Conservation (phyloP, 2,797 vertebrate species). For the Lagocephalus sceleratus region DNA sequence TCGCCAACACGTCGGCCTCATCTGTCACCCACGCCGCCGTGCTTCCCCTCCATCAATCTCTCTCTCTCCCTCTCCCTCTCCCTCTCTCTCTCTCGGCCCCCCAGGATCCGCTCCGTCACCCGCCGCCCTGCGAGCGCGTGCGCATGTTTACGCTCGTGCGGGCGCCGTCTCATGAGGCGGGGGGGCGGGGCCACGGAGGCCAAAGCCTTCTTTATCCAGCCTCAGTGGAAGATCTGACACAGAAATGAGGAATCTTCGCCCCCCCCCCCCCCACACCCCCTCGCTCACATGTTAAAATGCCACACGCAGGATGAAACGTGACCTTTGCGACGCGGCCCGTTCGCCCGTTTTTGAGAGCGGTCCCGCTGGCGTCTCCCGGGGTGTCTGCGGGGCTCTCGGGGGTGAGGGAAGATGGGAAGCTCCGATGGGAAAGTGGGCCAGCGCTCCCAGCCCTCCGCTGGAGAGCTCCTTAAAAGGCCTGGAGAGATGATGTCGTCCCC, state of each 20-base stretch:
- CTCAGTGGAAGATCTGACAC: conserved; percentile 51
- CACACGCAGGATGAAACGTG: conserved; percentile 32
- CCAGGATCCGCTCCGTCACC: conserved; percentile 51
- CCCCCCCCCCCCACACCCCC: conserved; percentile 15
- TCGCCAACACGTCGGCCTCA: conserved; percentile 43
- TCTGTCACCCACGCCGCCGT: conserved; percentile 36
- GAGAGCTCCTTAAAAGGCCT: conserved; percentile 83
- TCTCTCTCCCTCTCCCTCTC: conserved; percentile 32
- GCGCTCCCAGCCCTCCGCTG: conserved; percentile 67
- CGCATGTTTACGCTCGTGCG: conserved; percentile 22
- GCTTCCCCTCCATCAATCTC: conserved; percentile 53
- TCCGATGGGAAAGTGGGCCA: conserved; percentile 76
- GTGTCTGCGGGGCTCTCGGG: conserved; percentile 43
- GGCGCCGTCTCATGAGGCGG: conserved; percentile 33
- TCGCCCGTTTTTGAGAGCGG: conserved; percentile 21
- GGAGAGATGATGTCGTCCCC: conserved; percentile 77
- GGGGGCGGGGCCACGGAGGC: conserved; percentile 29
- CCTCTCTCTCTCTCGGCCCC: conserved; percentile 37
- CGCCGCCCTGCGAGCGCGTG: conserved; percentile 16
- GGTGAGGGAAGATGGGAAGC: conserved; percentile 52
- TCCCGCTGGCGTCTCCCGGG: conserved; percentile 33
- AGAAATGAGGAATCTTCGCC: conserved; percentile 41
- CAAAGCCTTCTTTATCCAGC: conserved; percentile 40
- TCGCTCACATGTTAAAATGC: conserved; percentile 36
- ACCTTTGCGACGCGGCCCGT: conserved; percentile 33